Evolutionary conservation across 2,888 invertebrate species (phyloP).

Genomic region (Scaptomyza tumidula): DNA sequence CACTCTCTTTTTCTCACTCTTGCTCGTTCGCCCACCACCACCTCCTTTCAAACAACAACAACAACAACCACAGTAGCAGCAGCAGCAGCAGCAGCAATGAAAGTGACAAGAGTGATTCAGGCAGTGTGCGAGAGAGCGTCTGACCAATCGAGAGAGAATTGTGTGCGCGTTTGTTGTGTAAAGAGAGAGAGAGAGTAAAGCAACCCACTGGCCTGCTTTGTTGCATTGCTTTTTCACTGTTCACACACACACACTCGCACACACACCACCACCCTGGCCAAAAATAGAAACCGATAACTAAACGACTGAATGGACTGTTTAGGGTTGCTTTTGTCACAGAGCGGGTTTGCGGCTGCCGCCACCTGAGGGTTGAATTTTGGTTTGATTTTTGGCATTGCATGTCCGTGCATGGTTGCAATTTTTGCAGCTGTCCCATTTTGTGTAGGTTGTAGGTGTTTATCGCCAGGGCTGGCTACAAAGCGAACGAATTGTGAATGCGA

Average conservation of each 20-base stretch:
- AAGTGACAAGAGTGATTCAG: constrained; percentile 19
- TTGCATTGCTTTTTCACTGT: constrained; percentile 7
- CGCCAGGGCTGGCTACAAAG: constrained; percentile 41
- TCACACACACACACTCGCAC: constrained; percentile 6
- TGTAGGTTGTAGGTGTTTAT: constrained; percentile 35
- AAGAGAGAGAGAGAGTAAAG: constrained; percentile 5
- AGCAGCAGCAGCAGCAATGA: constrained; percentile 21
- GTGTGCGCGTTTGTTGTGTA: not conserved
- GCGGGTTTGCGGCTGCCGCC: constrained; percentile 4
- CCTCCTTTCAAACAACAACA: not conserved
- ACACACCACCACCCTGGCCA: constrained; percentile 33
- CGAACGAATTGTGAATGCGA: not conserved
- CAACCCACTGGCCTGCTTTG: constrained; percentile 43
- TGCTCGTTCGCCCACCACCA: constrained; percentile 43
- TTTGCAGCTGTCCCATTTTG: constrained; percentile 53
- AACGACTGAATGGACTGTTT: not conserved
- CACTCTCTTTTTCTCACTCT: constrained; percentile 4
- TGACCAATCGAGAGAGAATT: constrained; percentile 13
- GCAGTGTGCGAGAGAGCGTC: constrained; percentile 3
- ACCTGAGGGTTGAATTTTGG: constrained; percentile 35
- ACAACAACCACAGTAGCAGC: constrained; percentile 5
- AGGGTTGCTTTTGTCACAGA: constrained; percentile 31
- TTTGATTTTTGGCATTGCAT: constrained; percentile 26
- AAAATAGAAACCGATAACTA: constrained; percentile 37
- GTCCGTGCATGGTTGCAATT: constrained; percentile 53